Evolutionary conservation across 2,113 vertebrate genomes (phyloP).

Genomic region (Fukomys damarensis): DNA sequence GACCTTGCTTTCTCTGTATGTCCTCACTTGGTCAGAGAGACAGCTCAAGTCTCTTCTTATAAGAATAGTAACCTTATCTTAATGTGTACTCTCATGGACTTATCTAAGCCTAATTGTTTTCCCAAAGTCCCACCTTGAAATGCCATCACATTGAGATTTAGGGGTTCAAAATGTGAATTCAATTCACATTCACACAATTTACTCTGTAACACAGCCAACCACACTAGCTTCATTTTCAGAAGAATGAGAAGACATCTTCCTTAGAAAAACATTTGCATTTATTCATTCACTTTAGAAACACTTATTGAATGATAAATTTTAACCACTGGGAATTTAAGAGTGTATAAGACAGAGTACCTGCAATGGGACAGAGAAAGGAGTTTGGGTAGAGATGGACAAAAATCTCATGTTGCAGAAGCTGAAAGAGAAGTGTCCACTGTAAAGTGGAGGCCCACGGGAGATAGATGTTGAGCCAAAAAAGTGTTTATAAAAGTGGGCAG

Average conservation of each 20-base stretch:
- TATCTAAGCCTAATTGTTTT: not conserved
- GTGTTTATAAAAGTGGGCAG: not conserved
- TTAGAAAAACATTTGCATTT: not conserved
- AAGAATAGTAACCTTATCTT: not conserved
- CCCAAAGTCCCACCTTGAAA: not conserved
- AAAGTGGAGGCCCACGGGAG: not conserved
- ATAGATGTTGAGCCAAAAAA: not conserved
- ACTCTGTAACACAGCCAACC: not conserved
- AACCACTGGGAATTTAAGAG: not conserved
- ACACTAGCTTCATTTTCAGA: not conserved
- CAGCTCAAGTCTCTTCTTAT: not conserved
- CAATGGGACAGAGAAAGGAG: rapidly evolving
- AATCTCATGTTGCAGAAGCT: not conserved
- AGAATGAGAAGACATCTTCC: not conserved
- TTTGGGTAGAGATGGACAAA: not conserved
- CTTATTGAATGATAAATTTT: not conserved
- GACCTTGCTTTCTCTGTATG: not conserved
- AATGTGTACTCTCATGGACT: not conserved
- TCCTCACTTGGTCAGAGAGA: not conserved
- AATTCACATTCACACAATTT: no score
- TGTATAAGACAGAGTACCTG: not conserved
- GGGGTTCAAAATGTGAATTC: not conserved
- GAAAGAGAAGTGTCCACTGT: rapidly evolving
- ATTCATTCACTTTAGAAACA: not conserved
- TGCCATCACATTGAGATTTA: not conserved